phyloP scores from a whole-genome alignment of 35 echinoderm and acorn worm genomes.

The Heliocidaris erythrogramma region DNA sequence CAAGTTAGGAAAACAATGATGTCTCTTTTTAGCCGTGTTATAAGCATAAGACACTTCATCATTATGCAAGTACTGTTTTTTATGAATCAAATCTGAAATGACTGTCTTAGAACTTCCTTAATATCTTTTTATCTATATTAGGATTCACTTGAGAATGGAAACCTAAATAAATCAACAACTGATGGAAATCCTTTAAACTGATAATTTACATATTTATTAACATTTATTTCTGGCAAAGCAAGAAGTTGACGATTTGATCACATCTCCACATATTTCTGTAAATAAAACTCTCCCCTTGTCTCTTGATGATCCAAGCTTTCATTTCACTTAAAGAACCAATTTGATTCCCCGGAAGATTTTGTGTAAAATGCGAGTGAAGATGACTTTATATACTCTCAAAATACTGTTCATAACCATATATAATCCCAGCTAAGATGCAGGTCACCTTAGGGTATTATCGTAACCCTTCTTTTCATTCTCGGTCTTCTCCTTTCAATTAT shows the following conservation, averaged over 20 bases:
- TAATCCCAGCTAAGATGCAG: neutral
- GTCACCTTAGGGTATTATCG: neutral
- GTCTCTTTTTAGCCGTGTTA: neutral
- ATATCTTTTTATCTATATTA: too few species aligned
- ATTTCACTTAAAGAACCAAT: neutral
- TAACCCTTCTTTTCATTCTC: conserved; percentile 9
- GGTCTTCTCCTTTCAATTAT: conserved; percentile 5
- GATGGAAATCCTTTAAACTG: too few species aligned
- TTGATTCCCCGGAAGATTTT: neutral
- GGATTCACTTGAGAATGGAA: too few species aligned
- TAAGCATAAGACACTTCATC: neutral
- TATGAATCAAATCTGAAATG: too few species aligned
- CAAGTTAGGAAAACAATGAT: neutral
- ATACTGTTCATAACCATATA: conserved; percentile 4
- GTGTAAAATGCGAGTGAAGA: neutral
- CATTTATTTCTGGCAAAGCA: neutral
- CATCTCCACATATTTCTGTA: neutral
- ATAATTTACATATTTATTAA: neutral
- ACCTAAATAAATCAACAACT: too few species aligned
- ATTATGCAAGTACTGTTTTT: too few species aligned
- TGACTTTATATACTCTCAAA: conserved; percentile 3
- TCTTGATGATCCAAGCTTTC: neutral
- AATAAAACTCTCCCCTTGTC: neutral
- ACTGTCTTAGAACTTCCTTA: too few species aligned
- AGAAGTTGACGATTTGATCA: neutral